A percentile compares a stretch with the other conserved stretches of the same genome.
phyloP scores from a whole-genome alignment of 2,888 invertebrate genomes.

The Druceiella hillmani region DNA sequence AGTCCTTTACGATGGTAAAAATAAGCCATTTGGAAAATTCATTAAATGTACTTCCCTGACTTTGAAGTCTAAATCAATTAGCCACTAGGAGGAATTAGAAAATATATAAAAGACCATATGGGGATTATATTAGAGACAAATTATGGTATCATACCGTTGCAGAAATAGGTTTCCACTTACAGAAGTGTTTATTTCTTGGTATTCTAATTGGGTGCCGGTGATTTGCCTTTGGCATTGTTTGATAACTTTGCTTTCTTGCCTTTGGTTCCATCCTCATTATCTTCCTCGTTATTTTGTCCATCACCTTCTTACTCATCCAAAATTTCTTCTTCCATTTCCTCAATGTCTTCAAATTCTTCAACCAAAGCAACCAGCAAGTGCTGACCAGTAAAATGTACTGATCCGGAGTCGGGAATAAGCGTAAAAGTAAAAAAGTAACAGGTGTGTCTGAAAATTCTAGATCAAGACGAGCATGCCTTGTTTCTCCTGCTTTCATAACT shows the following conservation, averaged over 20 bases:
- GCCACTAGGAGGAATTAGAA: too few relatives aligned
- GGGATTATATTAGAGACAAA: too few relatives aligned
- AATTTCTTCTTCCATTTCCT: constrained; percentile 77
- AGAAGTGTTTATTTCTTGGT: constrained; percentile 52
- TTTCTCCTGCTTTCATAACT: constrained; percentile 72
- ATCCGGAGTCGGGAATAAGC: constrained; percentile 67
- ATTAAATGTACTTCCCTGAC: too few relatives aligned
- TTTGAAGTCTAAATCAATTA: too few relatives aligned
- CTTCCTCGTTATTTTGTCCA: constrained; percentile 64
- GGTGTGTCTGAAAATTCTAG: constrained; percentile 84
- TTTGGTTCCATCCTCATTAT: constrained; percentile 74
- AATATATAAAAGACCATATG: too few relatives aligned
- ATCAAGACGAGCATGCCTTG: constrained; percentile 70
- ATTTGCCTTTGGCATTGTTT: constrained; percentile 65
- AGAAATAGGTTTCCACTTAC: too few relatives aligned
- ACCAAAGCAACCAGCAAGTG: constrained; percentile 70
- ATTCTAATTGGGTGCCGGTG: constrained; percentile 67
- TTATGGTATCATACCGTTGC: too few relatives aligned
- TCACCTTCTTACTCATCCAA: constrained; percentile 76
- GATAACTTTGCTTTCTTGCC: constrained; percentile 73
- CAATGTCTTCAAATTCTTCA: constrained; percentile 73
- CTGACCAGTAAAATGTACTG: constrained; percentile 81
- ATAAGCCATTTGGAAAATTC: too few relatives aligned
- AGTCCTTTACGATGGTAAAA: too few relatives aligned
- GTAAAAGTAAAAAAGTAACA: constrained; percentile 73